Evolutionary conservation across 2,113 vertebrate species (phyloP), one percentile per base, ranked within the genome.

Genomic region (Sciurus niger): DNA sequence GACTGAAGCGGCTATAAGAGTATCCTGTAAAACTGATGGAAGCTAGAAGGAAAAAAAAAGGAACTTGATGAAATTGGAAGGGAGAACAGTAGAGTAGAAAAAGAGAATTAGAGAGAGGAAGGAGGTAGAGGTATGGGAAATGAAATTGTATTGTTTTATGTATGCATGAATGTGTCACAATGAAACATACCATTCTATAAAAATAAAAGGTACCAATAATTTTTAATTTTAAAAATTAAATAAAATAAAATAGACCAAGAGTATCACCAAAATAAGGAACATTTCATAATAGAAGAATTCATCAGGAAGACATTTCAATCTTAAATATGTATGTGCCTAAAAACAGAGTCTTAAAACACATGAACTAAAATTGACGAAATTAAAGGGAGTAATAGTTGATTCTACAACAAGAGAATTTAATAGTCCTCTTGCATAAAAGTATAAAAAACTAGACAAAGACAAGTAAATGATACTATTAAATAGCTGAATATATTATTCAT

Each of bases 21-120:
- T 55, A 92, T 34, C n/a, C 95, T 22, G 79, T 51, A 79, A 90
- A 93, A 95, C 10, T 88, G n/a, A 83, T 77, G 30, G 32, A 68
- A 68, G 32, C 34, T 72, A 20, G n/a, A 72, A 72, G n/a, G n/a
- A 72, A 37, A 37, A 37, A 37, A 76, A 92, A 88, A 1, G 67
- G 11, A 34, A 68, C 32, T 68, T 28, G 11, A 67, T 67, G 65
- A 68, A 68, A 34, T 68, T 34, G 14, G 14, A 67, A 67, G 65
- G 13, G 28, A 65, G 25, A 65, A 10, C 13, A 34, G 14, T 68
- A 67, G 6, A 13, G 32, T 68, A 68, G 12, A 67, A 30, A 30
- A 67, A 67, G 65, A 34, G 65, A 65, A 28, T 65, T 51, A 51
- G 63, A 6, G 10, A 25, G 63, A 65, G 65, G 14, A 7, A 68